Percentiles rank a stretch among this genome's conserved stretches.
Conservation (phyloP, 2,888 invertebrate genomes). For the Drosophila subquinaria region DNA sequence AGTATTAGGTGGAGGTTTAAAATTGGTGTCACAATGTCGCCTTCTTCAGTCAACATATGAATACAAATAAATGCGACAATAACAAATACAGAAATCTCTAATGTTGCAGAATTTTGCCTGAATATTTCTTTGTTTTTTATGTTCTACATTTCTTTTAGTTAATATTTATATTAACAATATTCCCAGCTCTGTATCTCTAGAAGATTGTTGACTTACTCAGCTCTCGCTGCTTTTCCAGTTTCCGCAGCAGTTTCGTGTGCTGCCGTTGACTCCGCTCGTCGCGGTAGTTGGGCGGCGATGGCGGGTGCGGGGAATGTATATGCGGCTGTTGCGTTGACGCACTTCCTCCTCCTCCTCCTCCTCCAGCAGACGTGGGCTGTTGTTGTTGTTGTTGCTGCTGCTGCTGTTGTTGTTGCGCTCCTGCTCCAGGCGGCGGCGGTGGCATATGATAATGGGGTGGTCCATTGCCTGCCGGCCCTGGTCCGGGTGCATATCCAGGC, state of each 20-base stretch:
- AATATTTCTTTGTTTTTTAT: too few species aligned
- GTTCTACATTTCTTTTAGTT: too few species aligned
- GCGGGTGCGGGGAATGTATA: conserved; percentile 90
- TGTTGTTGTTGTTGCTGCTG: conserved; percentile 78
- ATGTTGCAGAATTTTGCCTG: too few species aligned
- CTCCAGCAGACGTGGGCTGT: not conserved
- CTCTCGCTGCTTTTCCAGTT: conserved; percentile 89
- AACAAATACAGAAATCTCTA: too few species aligned
- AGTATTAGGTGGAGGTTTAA: too few species aligned
- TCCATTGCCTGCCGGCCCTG: conserved; percentile 86
- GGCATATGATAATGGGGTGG: conserved; percentile 84
- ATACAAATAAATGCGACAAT: too few species aligned
- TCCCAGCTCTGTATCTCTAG: not conserved
- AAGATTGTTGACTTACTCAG: conserved; percentile 85
- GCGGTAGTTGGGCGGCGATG: conserved; percentile 90
- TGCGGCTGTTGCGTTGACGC: conserved; percentile 50
- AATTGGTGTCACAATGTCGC: too few species aligned
- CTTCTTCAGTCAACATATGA: too few species aligned
- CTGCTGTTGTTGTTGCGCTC: conserved; percentile 80
- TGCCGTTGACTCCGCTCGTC: conserved; percentile 93
- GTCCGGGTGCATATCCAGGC: conserved; percentile 87
- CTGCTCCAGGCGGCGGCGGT: conserved; percentile 62
- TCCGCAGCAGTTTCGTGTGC: conserved; percentile 91
- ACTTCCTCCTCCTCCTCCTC: conserved; percentile 48
- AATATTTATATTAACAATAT: not conserved